Conservation (phyloP, 2,113 vertebrate genomes). For the Lepisosteus oculatus region DNA sequence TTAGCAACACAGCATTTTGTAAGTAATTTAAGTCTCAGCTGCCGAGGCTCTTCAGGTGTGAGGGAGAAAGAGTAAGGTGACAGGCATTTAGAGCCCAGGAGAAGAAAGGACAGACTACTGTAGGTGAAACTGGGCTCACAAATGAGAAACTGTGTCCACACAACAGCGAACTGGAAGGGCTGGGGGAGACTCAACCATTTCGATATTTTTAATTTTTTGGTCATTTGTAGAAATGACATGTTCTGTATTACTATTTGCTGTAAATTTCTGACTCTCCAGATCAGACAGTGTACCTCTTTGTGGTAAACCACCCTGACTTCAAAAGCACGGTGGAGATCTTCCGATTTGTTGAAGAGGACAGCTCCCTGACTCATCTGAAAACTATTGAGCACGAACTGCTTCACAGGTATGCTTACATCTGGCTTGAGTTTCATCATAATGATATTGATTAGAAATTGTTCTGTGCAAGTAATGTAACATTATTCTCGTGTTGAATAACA, state of each 20-base stretch:
- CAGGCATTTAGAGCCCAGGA: too few species aligned
- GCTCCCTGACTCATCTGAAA: conserved; percentile 74
- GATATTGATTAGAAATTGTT: not conserved
- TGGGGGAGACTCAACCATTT: not conserved
- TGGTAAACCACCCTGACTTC: conserved; percentile 82
- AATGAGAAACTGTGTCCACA: too few species aligned
- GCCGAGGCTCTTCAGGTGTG: too few species aligned
- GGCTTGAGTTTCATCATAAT: not conserved
- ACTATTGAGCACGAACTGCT: conserved; percentile 82
- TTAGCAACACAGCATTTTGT: not conserved
- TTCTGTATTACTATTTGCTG: not conserved
- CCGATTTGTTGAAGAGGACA: conserved; percentile 74
- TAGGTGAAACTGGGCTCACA: too few species aligned
- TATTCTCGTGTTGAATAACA: not conserved
- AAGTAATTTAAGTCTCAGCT: too few species aligned
- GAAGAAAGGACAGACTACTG: too few species aligned
- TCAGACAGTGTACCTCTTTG: conserved; percentile 75
- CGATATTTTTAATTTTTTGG: not conserved
- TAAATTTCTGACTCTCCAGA: conserved; percentile 56
- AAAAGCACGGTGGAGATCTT: conserved; percentile 83
- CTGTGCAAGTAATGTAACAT: not conserved
- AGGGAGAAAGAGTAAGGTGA: too few species aligned
- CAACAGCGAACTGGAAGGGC: too few species aligned
- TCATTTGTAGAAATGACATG: not conserved
- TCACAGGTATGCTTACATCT: conserved; percentile 62